Base-by-base conservation (phyloP, 2,797 vertebrate species). In the Eurystomus glaucurus region DNA sequence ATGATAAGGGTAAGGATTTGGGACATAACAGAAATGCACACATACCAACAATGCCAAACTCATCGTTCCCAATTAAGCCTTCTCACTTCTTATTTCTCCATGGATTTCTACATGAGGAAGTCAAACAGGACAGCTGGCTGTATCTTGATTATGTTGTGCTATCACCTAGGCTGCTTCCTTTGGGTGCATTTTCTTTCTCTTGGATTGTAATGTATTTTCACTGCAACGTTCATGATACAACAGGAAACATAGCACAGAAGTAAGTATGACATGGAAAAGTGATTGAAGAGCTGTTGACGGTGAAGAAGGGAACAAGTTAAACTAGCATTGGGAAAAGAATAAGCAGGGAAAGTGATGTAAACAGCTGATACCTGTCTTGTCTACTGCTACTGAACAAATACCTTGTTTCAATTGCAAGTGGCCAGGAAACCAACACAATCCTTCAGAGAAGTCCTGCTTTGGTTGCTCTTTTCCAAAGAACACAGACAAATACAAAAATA, bases 21-120 rank as follows among this genome's bases (percentile, higher is more conserved):
- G 10, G 29, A 39, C 1, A 0, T 58, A 78, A 39, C 0, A 0
- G 50, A 83, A 84, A 75, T 28, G 11, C 28, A 50, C 13, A 14
- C 3, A 18, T 45, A 57, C 8, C 2, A 3, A 35, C 33, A 71
- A 22, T 0, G 0, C 12, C 43, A 70, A 82, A 62, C 1, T 23
- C 55, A 25, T 11, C 6, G 0, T 39, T 71, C 14, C n/a, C 28
- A 68, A 0, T 10, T 66, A 71, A 77, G 6, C 15, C 50, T 81
- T 84, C 71, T 70, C 18, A 14, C 9, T 85, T 81, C 50, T 54
- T 74, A 25, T 37, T 77, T 33, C 22, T 71, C 17, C 14, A n/a
- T 60, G 50, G 39, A 21, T 90, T 93, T 87, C 68, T 65, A 62
- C 18, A 9, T 11, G 9, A 28, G 26, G 21, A 83, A 74, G 13